Conservation (phyloP, 2,888 invertebrate genomes). For the Himalopsyche tibetana region DNA sequence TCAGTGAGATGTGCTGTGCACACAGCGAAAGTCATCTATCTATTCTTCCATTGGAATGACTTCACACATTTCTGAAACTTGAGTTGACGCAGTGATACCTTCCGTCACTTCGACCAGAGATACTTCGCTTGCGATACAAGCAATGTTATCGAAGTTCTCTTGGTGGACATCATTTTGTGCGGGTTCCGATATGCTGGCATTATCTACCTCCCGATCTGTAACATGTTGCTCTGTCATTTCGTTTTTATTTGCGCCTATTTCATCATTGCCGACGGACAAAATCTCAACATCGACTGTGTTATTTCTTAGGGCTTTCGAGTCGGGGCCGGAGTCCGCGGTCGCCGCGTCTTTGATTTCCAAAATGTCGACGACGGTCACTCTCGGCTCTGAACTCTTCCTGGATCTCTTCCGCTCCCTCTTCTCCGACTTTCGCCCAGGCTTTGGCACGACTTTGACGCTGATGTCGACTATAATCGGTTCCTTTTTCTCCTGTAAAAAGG, state of each 20-base stretch:
- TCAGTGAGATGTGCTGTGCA: neutral
- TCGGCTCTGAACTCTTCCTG: constrained; percentile 36
- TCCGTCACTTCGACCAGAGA: neutral
- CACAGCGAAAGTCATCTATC: neutral
- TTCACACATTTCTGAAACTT: neutral
- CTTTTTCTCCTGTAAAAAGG: constrained; percentile 80
- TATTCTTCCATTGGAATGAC: constrained; percentile 46
- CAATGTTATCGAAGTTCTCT: neutral
- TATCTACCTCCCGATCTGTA: neutral
- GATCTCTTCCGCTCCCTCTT: constrained; percentile 69
- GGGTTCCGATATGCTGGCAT: neutral
- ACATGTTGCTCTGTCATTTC: neutral
- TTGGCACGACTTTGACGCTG: constrained; percentile 85
- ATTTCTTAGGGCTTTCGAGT: neutral
- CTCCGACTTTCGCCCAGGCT: constrained; percentile 73
- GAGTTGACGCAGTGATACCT: neutral
- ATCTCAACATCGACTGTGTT: neutral
- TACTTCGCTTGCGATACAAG: neutral
- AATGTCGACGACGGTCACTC: constrained; percentile 21
- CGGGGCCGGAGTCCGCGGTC: neutral
- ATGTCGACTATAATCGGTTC: constrained; percentile 88
- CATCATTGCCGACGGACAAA: neutral
- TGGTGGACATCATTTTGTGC: neutral
- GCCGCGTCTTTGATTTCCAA: constrained; percentile 50
- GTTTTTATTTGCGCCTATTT: neutral